phyloP scores from a whole-genome alignment of 2,888 invertebrate species.

The Stomorhina lunata region DNA sequence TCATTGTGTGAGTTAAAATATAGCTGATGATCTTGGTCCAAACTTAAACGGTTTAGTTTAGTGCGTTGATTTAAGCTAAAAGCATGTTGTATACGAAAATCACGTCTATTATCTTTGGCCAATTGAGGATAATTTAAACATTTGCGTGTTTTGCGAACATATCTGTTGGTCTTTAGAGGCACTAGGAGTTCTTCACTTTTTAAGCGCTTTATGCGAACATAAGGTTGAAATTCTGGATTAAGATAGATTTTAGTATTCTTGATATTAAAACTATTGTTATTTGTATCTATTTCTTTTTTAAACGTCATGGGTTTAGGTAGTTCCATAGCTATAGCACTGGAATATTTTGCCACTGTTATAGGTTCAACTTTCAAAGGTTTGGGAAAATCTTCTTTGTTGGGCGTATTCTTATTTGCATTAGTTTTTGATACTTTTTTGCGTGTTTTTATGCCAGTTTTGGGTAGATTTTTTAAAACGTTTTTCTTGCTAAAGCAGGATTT shows the following conservation, averaged over 20 bases:
- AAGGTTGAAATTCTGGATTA: constrained; percentile 43
- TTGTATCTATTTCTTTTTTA: constrained; percentile 27
- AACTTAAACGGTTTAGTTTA: constrained; percentile 9
- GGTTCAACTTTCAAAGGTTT: constrained; percentile 45
- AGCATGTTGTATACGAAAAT: constrained; percentile 40
- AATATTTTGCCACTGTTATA: not conserved
- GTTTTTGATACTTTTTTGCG: not conserved
- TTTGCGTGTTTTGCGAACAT: not conserved
- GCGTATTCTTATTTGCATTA: not conserved
- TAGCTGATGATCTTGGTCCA: not conserved
- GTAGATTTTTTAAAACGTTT: not conserved
- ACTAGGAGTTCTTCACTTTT: constrained; percentile 23
- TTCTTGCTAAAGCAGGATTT: not conserved
- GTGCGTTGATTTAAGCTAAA: constrained; percentile 39
- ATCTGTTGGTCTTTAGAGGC: constrained; percentile 1
- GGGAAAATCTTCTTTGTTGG: constrained; percentile 26
- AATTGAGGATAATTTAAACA: not conserved
- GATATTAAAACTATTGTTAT: too few relatives aligned
- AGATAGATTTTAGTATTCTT: constrained; percentile 2
- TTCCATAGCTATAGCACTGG: not conserved
- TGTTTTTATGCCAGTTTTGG: not conserved
- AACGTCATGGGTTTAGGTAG: constrained; percentile 44
- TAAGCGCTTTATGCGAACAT: constrained; percentile 56
- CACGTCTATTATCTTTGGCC: not conserved
- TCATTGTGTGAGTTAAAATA: not conserved